Base-by-base conservation (phyloP, 1,140 invertebrate species). In the Vollenhovia emeryi region DNA sequence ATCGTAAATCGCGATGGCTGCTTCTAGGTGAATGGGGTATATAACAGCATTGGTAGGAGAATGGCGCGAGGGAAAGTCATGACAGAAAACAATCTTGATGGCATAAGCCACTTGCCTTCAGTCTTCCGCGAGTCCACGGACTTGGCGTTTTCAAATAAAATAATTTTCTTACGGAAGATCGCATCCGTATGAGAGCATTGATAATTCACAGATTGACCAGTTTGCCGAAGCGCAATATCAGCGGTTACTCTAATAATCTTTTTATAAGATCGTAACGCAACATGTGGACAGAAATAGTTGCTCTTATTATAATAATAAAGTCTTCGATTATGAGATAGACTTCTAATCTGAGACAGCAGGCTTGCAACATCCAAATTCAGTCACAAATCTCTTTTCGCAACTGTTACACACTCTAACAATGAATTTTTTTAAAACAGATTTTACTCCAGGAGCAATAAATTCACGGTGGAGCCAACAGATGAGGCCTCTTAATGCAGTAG, bases 1-100 rank as follows among this genome's bases (percentile, higher is more conserved):
- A 85, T 85, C 64, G 84, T 85, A 85, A 85, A 80, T 85, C 84
- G 84, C 68, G 40, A 85, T 85, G 84, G 75, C 62, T 85, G 73
- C 84, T 85, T 69, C 24, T 57, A 59, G 64, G 60, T 85, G 75
- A 85, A 85, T 85, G 64, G 60, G 75, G 13, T 80, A 85, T 80
- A 80, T 80, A 75, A 85, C 52, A 69, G 76, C 33, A 78, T 48
- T 57, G 75, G 33, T 45, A 73, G 50, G 84, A 66, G 62, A 78
- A 59, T 36, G 21, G 45, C 60, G 40, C 24, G 36, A 60, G 50
- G 43, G 62, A 78, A 85, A 78, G 62, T 85, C 74, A 66, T 85
- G 75, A 50, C 82, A 78, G 45, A 66, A 73, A 69, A 68, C 43
- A 75, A 79, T 79, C 75, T 85, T 50, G 76, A 79, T 79, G 30